Evolutionary conservation across 2,113 vertebrate genomes (phyloP).

Genomic region (rabbit (Oryctolagus cuniculus)): DNA sequence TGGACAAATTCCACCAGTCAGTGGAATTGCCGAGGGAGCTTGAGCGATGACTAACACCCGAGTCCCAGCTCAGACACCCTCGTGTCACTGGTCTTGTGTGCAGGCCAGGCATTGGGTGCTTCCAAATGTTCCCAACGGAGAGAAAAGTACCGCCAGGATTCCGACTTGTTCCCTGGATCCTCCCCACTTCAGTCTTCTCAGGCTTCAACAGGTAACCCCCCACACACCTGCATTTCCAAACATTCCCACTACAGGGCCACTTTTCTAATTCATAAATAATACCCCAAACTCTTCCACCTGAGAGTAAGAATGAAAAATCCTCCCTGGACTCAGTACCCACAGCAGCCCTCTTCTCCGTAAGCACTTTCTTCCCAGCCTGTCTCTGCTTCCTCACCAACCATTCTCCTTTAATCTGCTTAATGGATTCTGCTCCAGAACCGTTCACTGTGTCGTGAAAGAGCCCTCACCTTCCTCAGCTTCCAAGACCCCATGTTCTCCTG

Average conservation of each 20-base stretch:
- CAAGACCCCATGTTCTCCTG: background rate
- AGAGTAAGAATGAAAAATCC: background rate
- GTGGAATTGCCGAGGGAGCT: background rate
- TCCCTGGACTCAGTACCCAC: background rate
- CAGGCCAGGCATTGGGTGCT: background rate
- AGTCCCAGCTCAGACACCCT: background rate
- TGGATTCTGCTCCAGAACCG: background rate
- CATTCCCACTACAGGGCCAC: background rate
- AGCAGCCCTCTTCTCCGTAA: background rate
- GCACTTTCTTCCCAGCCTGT: background rate
- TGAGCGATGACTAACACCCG: background rate
- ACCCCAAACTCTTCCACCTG: background rate
- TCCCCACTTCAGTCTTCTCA: background rate
- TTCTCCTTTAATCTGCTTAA: background rate
- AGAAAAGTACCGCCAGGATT: background rate
- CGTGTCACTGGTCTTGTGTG: background rate
- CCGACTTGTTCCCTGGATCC: background rate
- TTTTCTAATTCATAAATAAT: background rate
- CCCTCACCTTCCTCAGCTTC: background rate
- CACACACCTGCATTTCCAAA: background rate
- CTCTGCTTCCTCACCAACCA: background rate
- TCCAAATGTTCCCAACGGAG: background rate
- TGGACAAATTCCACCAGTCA: background rate
- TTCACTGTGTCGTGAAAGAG: too few species aligned
- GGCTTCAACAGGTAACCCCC: background rate